Conservation (phyloP, 2,888 invertebrate genomes). For the Synanthedon tipuliformis region DNA sequence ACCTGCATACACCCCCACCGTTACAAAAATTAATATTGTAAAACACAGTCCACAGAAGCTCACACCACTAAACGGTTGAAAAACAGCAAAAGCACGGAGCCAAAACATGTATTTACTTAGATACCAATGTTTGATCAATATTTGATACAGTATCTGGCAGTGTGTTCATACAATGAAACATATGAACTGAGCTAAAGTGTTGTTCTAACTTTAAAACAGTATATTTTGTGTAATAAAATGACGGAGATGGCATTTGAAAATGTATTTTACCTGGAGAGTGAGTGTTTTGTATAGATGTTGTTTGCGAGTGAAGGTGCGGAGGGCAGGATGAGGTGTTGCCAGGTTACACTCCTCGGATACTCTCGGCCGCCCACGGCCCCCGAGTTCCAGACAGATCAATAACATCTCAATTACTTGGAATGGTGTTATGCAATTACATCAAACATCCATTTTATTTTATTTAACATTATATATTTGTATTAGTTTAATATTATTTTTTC, state of each 20-base stretch:
- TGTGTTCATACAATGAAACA: constrained; percentile 41
- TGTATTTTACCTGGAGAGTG: constrained; percentile 67
- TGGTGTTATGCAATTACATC: constrained; percentile 51
- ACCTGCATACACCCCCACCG: constrained; percentile 51
- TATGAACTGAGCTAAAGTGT: constrained; percentile 26
- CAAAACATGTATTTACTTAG: constrained; percentile 36
- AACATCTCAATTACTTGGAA: constrained; percentile 56
- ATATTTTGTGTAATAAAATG: constrained; percentile 35
- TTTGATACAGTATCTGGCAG: constrained; percentile 31
- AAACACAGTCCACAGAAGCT: constrained; percentile 23
- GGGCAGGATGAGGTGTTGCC: constrained; percentile 61
- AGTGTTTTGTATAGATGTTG: constrained; percentile 40
- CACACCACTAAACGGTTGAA: constrained; percentile 17
- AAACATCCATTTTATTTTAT: background rate
- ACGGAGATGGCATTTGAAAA: constrained; percentile 65
- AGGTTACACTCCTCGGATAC: constrained; percentile 51
- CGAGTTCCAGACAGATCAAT: constrained; percentile 55
- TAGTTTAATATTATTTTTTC: no score
- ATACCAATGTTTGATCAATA: constrained; percentile 64
- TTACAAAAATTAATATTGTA: constrained; percentile 24
- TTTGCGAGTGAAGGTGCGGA: constrained; percentile 35
- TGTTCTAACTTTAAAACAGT: constrained; percentile 17
- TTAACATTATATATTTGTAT: no score
- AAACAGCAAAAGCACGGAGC: constrained; percentile 16
- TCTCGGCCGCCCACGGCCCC: constrained; percentile 23